Percentiles rank a stretch among this genome's conserved stretches.
Conservation (phyloP, 2,797 vertebrate species). For the Rhinoraja longicauda region DNA sequence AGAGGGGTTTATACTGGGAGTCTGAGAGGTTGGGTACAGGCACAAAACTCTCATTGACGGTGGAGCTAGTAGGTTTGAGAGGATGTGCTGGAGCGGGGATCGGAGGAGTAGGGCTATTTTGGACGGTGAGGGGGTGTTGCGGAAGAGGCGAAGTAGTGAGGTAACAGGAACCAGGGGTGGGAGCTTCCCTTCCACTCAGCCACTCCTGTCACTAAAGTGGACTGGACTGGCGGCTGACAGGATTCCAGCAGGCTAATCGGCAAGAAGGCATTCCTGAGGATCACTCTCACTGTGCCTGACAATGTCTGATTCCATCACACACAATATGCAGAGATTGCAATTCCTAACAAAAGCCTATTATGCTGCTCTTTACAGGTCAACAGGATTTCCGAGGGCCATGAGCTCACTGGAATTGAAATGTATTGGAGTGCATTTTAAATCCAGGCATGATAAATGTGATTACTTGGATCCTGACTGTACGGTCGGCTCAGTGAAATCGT, state of each 20-base stretch:
- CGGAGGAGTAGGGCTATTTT: not conserved
- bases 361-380: constrained; percentile 55
- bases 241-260: constrained; percentile 45
- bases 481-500: constrained; percentile 51
- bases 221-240: not conserved
- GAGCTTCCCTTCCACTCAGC: not conserved
- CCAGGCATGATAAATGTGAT: constrained; percentile 53
- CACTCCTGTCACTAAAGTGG: constrained; percentile 42
- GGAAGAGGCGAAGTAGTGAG: constrained; percentile 39
- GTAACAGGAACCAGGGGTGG: constrained; percentile 31
- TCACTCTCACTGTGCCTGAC: constrained; percentile 51
- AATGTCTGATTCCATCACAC: constrained; percentile 49
- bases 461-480: constrained; percentile 51
- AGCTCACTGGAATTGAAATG: constrained; percentile 43
- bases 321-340: constrained; percentile 46
- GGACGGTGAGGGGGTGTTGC: accelerated
- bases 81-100: not conserved
- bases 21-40: too few species aligned
- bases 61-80: too few species aligned
- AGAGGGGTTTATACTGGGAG: too few species aligned
- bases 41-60: too few species aligned
- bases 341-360: constrained; percentile 50
- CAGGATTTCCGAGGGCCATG: constrained; percentile 48
- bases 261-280: constrained; percentile 44
- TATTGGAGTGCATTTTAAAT: constrained; percentile 43